A percentile compares a stretch with the other conserved stretches of the same genome.
Evolutionary conservation across 2,113 vertebrate genomes (phyloP).

Genomic region (Leucoraja erinaceus): DNA sequence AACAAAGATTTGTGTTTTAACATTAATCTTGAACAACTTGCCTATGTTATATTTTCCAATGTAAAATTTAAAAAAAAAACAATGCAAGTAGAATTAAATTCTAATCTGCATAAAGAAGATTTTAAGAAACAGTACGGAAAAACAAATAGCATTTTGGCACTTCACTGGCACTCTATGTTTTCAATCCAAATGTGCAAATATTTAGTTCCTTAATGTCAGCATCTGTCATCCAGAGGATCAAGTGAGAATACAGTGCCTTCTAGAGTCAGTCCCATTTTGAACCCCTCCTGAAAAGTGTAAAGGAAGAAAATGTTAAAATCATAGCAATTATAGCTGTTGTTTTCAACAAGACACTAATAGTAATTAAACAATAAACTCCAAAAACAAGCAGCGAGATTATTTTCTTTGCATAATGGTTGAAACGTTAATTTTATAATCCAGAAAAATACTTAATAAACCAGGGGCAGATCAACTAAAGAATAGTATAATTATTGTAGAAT

Average conservation of each 20-base stretch:
- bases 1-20: background rate
- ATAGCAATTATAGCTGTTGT: background rate
- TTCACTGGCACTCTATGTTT: conserved; percentile 11
- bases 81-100: conserved; percentile 35
- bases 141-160: background rate
- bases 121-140: conserved; percentile 11
- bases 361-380: background rate
- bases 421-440: background rate
- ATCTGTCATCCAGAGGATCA: conserved; percentile 85
- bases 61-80: background rate
- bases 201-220: conserved; percentile 64
- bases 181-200: conserved; percentile 19
- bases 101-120: background rate
- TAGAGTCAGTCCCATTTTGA: conserved; percentile 99
- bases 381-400: background rate
- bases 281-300: conserved; percentile 86
- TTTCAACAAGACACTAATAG: background rate
- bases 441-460: background rate
- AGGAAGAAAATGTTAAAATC: conserved; percentile 39
- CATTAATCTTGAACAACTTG: background rate
- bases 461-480: background rate
- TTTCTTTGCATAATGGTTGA: background rate
- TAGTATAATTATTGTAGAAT: background rate
- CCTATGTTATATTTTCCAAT: background rate
- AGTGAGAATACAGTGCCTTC: conserved; percentile 93